Evolutionary conservation across 2,113 vertebrate genomes (phyloP).

Genomic region (Theristicus caerulescens): DNA sequence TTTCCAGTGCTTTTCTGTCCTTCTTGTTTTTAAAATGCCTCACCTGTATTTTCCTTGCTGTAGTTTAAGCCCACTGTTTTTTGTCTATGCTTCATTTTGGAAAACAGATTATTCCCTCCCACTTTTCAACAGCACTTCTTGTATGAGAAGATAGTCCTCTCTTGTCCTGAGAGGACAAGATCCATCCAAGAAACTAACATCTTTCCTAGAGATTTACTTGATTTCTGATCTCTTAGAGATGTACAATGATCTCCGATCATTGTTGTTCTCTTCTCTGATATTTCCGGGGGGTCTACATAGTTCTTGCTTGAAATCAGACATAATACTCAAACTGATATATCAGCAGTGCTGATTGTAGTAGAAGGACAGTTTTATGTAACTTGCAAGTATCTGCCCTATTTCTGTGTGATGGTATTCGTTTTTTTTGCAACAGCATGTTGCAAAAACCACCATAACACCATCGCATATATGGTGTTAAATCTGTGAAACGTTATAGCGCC

Average conservation of each 20-base stretch:
- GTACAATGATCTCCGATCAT: background rate
- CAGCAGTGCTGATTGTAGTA: background rate
- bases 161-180: background rate
- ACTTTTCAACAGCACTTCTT: background rate
- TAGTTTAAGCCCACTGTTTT: background rate
- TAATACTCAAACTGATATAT: background rate
- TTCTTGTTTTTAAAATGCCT: background rate
- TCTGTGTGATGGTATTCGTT: background rate
- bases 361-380: background rate
- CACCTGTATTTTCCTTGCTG: background rate
- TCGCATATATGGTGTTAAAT: background rate
- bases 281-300: background rate
- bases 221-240: background rate
- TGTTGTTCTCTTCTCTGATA: background rate
- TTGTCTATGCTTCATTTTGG: background rate
- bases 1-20: background rate
- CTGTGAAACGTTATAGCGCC: background rate
- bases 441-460: background rate
- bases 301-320: background rate
- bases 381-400: background rate
- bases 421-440: background rate
- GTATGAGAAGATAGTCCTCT: background rate
- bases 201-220: background rate
- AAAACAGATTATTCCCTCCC: background rate
- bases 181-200: background rate